phyloP scores from a whole-genome alignment of 1,140 invertebrate species.

The Neocloeon triangulifer region DNA sequence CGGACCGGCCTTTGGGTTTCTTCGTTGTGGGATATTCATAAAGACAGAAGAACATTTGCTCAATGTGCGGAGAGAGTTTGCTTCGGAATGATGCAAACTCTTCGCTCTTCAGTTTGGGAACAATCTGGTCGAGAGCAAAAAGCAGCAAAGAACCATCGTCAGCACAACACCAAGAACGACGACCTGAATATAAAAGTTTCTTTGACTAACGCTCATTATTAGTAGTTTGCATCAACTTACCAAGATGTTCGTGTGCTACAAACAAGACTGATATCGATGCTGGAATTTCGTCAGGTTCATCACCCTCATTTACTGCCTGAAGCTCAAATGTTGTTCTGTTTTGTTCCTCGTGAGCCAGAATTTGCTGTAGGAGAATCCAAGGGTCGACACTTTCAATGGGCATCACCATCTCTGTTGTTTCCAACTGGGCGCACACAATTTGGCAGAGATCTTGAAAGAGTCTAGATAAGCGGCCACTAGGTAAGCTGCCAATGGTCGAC shows the following conservation, averaged over 20 bases:
- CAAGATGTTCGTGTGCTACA: conserved; percentile 65
- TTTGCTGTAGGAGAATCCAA: conserved; percentile 62
- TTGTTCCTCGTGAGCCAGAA: conserved; percentile 35
- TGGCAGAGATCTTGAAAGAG: conserved; percentile 52
- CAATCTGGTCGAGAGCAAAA: conserved; percentile 49
- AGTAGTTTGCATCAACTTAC: conserved; percentile 21
- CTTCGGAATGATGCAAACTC: conserved; percentile 20
- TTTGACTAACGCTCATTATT: neutral
- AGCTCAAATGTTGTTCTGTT: conserved; percentile 12
- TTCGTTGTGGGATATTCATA: conserved; percentile 67
- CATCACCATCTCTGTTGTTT: conserved; percentile 34
- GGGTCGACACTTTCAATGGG: conserved; percentile 45
- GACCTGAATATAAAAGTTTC: conserved; percentile 1
- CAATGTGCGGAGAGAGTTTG: conserved; percentile 41
- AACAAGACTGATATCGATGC: conserved; percentile 56
- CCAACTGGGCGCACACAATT: conserved; percentile 47
- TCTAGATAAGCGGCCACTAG: conserved; percentile 27
- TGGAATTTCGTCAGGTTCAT: conserved; percentile 34
- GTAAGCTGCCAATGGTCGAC: conserved; percentile 14
- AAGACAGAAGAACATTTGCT: conserved; percentile 75
- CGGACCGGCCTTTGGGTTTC: conserved; percentile 19
- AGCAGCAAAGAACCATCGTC: conserved; percentile 52
- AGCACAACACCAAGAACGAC: conserved; percentile 47
- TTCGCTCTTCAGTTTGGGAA: conserved; percentile 35
- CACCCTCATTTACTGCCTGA: conserved; percentile 22